These are phyloP conservation scores for Aptenodytes patagonicus DNA, from an alignment of 2,113 vertebrate species.

Conservation along the genomic window DNA sequence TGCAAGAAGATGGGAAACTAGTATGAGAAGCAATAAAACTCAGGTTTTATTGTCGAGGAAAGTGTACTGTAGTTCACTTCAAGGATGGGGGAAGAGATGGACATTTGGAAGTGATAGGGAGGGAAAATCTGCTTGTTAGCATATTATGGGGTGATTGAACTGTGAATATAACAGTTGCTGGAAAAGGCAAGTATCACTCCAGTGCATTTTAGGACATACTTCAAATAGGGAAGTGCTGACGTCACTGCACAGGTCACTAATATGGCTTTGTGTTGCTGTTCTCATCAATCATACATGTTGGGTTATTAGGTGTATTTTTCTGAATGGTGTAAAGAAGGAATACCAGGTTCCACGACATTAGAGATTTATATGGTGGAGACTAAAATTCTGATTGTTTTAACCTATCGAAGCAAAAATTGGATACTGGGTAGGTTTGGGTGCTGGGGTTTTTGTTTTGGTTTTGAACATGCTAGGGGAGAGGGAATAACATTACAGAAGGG, in stretches of 20 bases:
- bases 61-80: not conserved
- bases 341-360: rapidly evolving
- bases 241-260: not conserved
- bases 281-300: rapidly evolving
- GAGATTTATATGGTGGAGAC: not conserved
- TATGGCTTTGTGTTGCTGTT: not conserved
- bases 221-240: not conserved
- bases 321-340: not conserved
- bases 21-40: not conserved
- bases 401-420: not conserved
- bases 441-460: not conserved
- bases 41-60: too few relatives aligned
- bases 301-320: not conserved
- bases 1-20: not conserved
- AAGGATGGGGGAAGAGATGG: not conserved
- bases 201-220: not conserved
- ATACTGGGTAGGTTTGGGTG: not conserved
- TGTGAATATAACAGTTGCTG: not conserved
- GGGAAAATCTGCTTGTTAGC: not conserved
- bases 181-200: not conserved
- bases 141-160: not conserved
- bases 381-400: not conserved
- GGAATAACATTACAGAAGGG: not conserved
- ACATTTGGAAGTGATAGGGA: not conserved
- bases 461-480: not conserved